These are phyloP conservation scores for Chrysolina haemoptera DNA, from an alignment of 2,888 invertebrate genomes.

Conservation along the genomic window DNA sequence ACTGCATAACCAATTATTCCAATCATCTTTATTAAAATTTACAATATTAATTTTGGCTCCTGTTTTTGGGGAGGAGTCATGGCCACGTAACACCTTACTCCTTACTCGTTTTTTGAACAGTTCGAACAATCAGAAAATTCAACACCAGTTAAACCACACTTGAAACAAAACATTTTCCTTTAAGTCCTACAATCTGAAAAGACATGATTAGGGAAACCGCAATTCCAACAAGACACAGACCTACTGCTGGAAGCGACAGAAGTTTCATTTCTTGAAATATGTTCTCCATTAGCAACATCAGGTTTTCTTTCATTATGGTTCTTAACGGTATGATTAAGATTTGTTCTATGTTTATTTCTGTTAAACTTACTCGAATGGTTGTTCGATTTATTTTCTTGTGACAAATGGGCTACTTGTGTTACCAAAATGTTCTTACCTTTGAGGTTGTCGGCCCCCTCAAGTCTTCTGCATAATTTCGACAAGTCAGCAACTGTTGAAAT, in stretches of 20 bases:
- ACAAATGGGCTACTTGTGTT: neutral
- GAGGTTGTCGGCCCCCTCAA: constrained; percentile 27
- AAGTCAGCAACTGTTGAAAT: constrained; percentile 23
- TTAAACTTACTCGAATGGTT: too few relatives aligned
- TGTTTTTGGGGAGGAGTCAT: neutral
- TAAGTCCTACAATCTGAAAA: constrained; percentile 13
- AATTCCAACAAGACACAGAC: constrained; percentile 25
- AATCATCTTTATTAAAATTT: neutral
- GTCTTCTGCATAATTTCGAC: constrained; percentile 22
- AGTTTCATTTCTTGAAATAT: too few relatives aligned
- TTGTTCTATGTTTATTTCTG: too few relatives aligned
- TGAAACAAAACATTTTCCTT: constrained; percentile 38
- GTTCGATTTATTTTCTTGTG: neutral
- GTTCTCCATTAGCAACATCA: too few relatives aligned
- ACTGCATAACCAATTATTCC: constrained; percentile 5
- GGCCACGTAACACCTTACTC: constrained; percentile 25
- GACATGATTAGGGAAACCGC: constrained; percentile 28
- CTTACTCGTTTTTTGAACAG: constrained; percentile 41
- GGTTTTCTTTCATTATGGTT: too few relatives aligned
- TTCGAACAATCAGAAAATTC: constrained; percentile 26
- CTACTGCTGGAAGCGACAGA: too few relatives aligned
- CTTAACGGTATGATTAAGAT: too few relatives aligned
- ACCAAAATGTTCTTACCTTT: constrained; percentile 3
- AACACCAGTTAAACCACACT: constrained; percentile 36
- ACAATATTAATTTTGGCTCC: constrained; percentile 4